A percentile compares a stretch with the other conserved stretches of the same genome.
Evolutionary conservation across 2,888 invertebrate genomes (phyloP).

Genomic region (Ditula angustiorana): DNA sequence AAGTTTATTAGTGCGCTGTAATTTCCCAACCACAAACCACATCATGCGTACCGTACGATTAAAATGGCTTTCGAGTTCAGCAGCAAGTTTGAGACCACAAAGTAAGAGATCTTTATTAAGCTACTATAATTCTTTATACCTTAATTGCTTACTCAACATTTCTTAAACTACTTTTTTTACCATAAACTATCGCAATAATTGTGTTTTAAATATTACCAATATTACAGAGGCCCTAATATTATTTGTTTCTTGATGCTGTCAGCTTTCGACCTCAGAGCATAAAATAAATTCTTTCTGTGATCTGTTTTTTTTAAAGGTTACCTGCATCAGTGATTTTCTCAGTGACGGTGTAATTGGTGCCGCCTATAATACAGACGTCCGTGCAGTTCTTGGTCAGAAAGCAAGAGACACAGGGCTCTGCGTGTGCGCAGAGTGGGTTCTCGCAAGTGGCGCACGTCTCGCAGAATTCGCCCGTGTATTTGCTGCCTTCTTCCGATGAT

Average conservation of each 20-base stretch:
- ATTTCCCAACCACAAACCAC: conserved; percentile 31
- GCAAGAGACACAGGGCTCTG: conserved; percentile 78
- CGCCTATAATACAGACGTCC: conserved; percentile 63
- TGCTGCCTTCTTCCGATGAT: conserved; percentile 53
- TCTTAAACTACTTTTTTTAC: too few species aligned
- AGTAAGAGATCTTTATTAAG: conserved; percentile 48
- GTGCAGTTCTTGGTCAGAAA: conserved; percentile 67
- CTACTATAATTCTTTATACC: conserved; percentile 39
- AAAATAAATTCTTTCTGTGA: too few species aligned
- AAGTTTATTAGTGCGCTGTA: conserved; percentile 5
- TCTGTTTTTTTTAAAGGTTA: conserved; percentile 40
- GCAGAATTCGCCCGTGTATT: conserved; percentile 79
- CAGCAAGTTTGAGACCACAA: conserved; percentile 40
- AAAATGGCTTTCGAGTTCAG: conserved; percentile 20
- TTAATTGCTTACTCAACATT: too few species aligned
- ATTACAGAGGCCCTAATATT: too few species aligned
- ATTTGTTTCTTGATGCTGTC: too few species aligned
- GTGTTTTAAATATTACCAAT: too few species aligned
- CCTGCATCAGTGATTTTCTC: conserved; percentile 54
- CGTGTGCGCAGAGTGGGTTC: conserved; percentile 79
- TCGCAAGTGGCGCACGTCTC: conserved; percentile 80
- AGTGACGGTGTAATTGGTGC: conserved; percentile 69
- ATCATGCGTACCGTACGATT: conserved; percentile 18
- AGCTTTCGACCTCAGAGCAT: too few species aligned
- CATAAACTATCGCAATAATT: too few species aligned